A percentile compares a stretch with the other conserved stretches of the same genome.
Evolutionary conservation across 1,140 invertebrate genomes (phyloP).

Genomic region (Drosophila burlai): DNA sequence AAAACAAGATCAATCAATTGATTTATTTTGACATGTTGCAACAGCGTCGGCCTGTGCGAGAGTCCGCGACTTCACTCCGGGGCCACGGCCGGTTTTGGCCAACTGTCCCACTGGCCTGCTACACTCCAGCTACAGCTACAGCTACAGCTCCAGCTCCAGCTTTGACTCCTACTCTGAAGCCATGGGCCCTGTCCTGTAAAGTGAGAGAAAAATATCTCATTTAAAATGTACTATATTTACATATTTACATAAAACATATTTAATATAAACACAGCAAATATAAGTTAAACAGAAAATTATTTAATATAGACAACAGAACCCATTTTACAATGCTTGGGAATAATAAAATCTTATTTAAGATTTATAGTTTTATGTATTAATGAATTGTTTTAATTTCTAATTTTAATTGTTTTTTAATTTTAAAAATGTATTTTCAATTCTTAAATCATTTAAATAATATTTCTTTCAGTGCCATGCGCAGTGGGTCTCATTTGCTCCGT

Average conservation of each 20-base stretch:
- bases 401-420: background rate
- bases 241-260: background rate
- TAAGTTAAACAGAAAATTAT: too few species aligned
- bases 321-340: too few species aligned
- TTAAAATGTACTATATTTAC: too few species aligned
- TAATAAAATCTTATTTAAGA: too few species aligned
- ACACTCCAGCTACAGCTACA: constrained; percentile 16
- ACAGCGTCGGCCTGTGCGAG: constrained; percentile 56
- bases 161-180: constrained; percentile 21
- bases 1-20: constrained; percentile 86
- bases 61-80: constrained; percentile 22
- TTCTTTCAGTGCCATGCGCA: constrained; percentile 26
- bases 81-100: constrained; percentile 56
- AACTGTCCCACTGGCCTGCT: constrained; percentile 65
- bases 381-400: too few species aligned
- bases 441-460: background rate
- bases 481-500: constrained; percentile 78
- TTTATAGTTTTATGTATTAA: too few species aligned
- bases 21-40: constrained; percentile 85
- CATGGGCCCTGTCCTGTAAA: constrained; percentile 27
- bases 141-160: background rate
- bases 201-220: background rate
- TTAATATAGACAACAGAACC: too few species aligned
- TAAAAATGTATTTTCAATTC: background rate
- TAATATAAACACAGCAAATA: background rate